phyloP scores from a whole-genome alignment of 2,888 invertebrate species.

The Rhopalosiphum nymphaeae region DNA sequence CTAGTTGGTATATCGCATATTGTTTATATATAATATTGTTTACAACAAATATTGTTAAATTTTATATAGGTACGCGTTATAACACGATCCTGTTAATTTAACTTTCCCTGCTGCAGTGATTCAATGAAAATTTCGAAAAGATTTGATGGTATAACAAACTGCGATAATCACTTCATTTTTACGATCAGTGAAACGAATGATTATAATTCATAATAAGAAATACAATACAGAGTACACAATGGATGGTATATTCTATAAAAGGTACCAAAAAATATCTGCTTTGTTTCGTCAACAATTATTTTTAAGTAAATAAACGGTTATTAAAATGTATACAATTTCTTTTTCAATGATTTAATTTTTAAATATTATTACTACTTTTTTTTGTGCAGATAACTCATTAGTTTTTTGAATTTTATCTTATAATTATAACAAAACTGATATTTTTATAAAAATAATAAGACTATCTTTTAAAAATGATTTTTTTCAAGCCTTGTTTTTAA shows the following conservation, averaged over 20 bases:
- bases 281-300: background rate
- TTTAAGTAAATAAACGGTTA: background rate
- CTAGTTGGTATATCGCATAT: background rate
- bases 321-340: background rate
- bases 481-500: no score
- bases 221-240: conserved; percentile 5
- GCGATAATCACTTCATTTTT: conserved; percentile 13
- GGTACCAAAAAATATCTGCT: background rate
- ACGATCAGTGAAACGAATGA: conserved; percentile 29
- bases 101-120: background rate
- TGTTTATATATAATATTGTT: background rate
- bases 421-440: no score
- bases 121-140: conserved; percentile 3
- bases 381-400: no score
- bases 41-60: background rate
- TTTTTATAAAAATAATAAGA: no score
- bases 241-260: conserved; percentile 1
- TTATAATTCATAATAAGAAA: conserved; percentile 10
- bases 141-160: background rate
- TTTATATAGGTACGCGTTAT: background rate
- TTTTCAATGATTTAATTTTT: no score
- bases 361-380: no score
- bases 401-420: no score
- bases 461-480: no score
- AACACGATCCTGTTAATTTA: background rate